Evolutionary conservation across 2,888 invertebrate genomes (phyloP).

Genomic region (Timema podura): DNA sequence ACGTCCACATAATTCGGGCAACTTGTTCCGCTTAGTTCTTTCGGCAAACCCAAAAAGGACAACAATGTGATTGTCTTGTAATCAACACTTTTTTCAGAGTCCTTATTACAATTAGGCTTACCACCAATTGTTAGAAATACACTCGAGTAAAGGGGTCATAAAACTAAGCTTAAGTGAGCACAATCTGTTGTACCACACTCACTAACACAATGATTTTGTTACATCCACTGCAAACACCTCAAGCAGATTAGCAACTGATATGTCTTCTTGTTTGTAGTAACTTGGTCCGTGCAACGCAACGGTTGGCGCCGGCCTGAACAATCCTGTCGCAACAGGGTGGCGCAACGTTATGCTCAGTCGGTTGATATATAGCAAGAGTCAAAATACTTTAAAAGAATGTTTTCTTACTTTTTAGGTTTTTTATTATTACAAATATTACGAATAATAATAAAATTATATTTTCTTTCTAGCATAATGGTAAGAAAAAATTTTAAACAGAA

Average conservation of each 20-base stretch:
- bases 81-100: neutral
- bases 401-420: constrained; percentile 10
- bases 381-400: neutral
- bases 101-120: neutral
- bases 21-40: neutral
- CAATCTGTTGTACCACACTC: neutral
- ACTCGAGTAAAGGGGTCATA: neutral
- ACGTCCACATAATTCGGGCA: neutral
- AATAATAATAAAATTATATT: neutral
- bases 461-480: neutral
- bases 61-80: neutral
- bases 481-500: neutral
- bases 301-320: neutral
- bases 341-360: neutral
- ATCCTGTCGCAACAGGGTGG: neutral
- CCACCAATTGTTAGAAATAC: neutral
- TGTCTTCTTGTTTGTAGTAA: neutral
- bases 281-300: neutral
- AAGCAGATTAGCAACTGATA: neutral
- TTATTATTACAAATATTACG: constrained; percentile 1
- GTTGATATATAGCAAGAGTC: neutral
- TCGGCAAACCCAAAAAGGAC: neutral
- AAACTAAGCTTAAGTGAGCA: neutral
- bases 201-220: neutral
- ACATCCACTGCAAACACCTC: neutral